Evolutionary conservation across 2,888 invertebrate genomes (phyloP), one percentile per base, ranked within the genome.

Genomic region (Phrixothrix hirtus): DNA sequence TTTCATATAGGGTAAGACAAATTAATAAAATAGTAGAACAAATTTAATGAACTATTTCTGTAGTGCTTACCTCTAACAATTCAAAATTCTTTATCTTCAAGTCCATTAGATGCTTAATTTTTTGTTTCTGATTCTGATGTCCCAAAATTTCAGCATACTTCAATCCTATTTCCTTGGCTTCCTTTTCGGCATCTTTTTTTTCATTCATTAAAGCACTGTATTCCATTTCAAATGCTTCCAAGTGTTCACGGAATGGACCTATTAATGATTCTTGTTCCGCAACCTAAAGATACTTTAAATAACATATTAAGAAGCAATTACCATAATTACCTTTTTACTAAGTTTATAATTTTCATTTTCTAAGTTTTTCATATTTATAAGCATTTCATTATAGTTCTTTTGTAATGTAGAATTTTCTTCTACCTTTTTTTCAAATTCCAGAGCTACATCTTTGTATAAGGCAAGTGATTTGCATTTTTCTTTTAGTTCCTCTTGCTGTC

Each of bases 91-190:
- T 78, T 12, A 70, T 69, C 64, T 79, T 80, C 13, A 81, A 59
- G 54, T 78, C 77, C 1, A 68, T 64, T 13, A 80, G 62, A 62
- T 85, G 82, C 49, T 82, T 81, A 37, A 84, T 82, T 68, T 83
- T 84, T 67, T 85, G 85, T 60, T 80, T 83, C 57, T 81, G 80
- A 68, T 85, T 86, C 59, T 83, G 83, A 62, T 85, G 84, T 0
- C 84, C 84, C n/a, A 85, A 70, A 39, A 83, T 68, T 52, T 80
- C 78, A 1, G 82, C 81, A 65, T 83, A 83, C 59, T 83, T 81
- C 35, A 76, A 68, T 9, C 78, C 77, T 38, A 84, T 71, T 49
- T 80, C 78, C 58, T 78, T 74, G 27, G 81, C 77, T 63, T 82
- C 79, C 2, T 71, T 70, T 59, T 78, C 76, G 1, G 77, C 75